phyloP scores from a whole-genome alignment of 2,797 vertebrate genomes.

The Podarcis lilfordi region DNA sequence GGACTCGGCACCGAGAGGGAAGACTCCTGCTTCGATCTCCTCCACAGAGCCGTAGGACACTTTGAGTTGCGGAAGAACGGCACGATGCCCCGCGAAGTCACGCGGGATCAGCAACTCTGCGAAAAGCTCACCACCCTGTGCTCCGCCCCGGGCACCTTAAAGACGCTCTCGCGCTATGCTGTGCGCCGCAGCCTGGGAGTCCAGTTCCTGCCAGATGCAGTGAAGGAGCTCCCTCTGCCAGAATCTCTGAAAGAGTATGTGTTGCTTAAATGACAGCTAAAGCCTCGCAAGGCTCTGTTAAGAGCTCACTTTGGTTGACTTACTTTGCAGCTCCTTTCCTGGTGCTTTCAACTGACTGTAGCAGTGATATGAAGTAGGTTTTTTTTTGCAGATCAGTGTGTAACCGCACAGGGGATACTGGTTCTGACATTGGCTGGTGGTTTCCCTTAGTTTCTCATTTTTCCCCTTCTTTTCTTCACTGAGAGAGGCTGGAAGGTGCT shows the following conservation, averaged over 20 bases:
- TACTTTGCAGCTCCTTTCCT: not conserved
- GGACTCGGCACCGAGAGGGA: constrained; percentile 92
- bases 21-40: constrained; percentile 92
- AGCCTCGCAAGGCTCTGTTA: not conserved
- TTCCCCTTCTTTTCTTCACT: not conserved
- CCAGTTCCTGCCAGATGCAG: constrained; percentile 88
- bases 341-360: not conserved
- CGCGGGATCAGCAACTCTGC: constrained; percentile 89
- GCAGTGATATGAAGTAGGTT: not conserved
- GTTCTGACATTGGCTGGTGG: not conserved
- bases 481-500: not conserved
- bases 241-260: constrained; percentile 91
- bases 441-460: not conserved
- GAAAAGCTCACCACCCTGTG: constrained; percentile 87
- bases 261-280: constrained; percentile 74
- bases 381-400: not conserved
- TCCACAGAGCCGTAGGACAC: constrained; percentile 87
- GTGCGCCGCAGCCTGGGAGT: constrained; percentile 89
- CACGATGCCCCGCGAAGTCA: constrained; percentile 88
- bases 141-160: constrained; percentile 86
- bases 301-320: not conserved
- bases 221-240: constrained; percentile 92
- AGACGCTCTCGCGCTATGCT: constrained; percentile 87
- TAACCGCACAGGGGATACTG: not conserved
- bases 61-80: constrained; percentile 90